Evolutionary conservation across 2,888 invertebrate genomes (phyloP).

Genomic region (Sclerodermus sp.): DNA sequence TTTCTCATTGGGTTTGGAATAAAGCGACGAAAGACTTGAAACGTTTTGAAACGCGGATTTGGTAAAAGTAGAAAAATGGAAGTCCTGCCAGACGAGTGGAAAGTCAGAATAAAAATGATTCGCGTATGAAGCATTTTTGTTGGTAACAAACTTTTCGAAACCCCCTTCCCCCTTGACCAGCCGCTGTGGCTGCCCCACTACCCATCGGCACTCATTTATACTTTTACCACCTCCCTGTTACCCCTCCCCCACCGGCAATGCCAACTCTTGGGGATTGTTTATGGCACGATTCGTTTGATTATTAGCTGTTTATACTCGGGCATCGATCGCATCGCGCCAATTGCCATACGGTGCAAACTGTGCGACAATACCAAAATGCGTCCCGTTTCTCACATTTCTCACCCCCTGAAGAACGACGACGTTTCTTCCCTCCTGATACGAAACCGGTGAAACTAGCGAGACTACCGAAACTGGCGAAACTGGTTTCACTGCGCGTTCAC

Average conservation of each 20-base stretch:
- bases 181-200: constrained; percentile 29
- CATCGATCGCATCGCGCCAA: constrained; percentile 45
- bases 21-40: too few species aligned
- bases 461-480: too few species aligned
- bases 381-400: background rate
- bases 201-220: constrained; percentile 50
- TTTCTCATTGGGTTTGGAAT: too few species aligned
- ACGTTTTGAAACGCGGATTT: too few species aligned
- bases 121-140: background rate
- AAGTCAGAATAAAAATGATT: background rate
- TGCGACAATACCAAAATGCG: background rate
- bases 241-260: constrained; percentile 18
- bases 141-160: constrained; percentile 27
- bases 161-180: constrained; percentile 27
- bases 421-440: too few species aligned
- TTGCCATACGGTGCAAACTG: constrained; percentile 28
- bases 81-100: too few species aligned
- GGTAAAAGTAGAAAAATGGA: too few species aligned
- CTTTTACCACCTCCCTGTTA: constrained; percentile 44
- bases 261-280: constrained; percentile 52
- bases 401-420: too few species aligned
- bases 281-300: constrained; percentile 54
- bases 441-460: too few species aligned
- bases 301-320: constrained; percentile 53
- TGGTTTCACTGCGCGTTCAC: too few species aligned